Conservation (phyloP, 2,888 invertebrate genomes). For the Metallyticus violacea region DNA sequence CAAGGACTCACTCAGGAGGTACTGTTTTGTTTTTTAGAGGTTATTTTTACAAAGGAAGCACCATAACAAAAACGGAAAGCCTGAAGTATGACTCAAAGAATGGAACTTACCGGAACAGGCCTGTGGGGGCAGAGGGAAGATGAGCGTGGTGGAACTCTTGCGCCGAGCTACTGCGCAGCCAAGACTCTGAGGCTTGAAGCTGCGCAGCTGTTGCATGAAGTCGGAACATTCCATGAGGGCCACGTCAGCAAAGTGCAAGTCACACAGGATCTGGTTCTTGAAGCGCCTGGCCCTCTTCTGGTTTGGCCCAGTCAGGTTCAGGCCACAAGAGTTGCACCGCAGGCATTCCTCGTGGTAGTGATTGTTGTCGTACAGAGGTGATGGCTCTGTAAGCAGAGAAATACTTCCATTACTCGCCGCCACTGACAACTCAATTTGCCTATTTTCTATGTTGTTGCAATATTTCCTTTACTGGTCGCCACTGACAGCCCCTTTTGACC, state of each 20-base stretch:
- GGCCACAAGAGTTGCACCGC: slow-evolving; percentile 91
- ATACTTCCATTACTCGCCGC: no score
- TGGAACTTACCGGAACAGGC: slow-evolving; percentile 79
- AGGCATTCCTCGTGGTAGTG: slow-evolving; percentile 97
- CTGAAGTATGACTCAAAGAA: no score
- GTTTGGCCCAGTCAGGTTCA: slow-evolving; percentile 89
- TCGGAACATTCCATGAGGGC: slow-evolving; percentile 96
- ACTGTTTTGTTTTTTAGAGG: no score
- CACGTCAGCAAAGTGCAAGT: slow-evolving; percentile 94
- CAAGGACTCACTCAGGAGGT: no score
- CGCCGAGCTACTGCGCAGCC: slow-evolving; percentile 92
- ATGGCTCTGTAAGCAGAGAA: slow-evolving; percentile 68
- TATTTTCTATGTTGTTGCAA: no score
- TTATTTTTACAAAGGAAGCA: no score
- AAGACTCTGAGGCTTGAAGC: slow-evolving; percentile 93
- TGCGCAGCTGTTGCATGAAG: slow-evolving; percentile 94
- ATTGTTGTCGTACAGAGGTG: slow-evolving; percentile 90
- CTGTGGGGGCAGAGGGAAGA: slow-evolving; percentile 90
- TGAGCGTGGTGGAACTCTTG: slow-evolving; percentile 90
- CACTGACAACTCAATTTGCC: no score
- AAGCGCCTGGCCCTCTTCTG: slow-evolving; percentile 60
- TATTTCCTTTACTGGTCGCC: no score
- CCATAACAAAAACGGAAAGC: no score
- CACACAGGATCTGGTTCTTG: slow-evolving; percentile 92
- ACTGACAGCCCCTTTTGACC: no score